Conservation (phyloP, 2,797 vertebrate species). For the Alcedo quadribrachys region DNA sequence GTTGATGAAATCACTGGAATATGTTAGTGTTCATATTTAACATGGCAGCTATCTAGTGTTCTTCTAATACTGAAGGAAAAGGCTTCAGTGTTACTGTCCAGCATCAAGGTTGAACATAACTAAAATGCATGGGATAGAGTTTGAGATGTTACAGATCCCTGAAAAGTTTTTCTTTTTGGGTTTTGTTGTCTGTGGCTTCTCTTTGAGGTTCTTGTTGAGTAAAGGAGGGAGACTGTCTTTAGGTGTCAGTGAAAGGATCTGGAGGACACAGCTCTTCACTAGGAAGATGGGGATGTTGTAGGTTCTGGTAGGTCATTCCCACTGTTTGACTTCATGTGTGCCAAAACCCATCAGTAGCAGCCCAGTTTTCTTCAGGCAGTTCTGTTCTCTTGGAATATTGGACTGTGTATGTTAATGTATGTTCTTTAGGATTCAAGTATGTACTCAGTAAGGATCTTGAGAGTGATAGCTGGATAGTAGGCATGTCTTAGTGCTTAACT, state of each 20-base stretch:
- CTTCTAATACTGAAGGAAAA: not conserved
- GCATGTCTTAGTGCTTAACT: not conserved
- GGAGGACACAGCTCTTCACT: accelerated
- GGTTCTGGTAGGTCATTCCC: not conserved
- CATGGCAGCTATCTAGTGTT: not conserved
- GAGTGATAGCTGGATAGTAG: not conserved
- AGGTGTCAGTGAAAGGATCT: not conserved
- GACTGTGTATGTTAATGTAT: accelerated
- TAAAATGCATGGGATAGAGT: not conserved
- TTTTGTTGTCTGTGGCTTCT: not conserved
- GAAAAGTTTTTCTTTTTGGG: not conserved
- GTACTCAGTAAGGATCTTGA: not conserved
- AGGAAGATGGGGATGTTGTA: not conserved
- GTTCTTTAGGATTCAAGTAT: not conserved
- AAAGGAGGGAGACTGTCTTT: not conserved
- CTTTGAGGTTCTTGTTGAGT: not conserved
- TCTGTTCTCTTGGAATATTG: not conserved
- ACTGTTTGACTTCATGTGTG: not conserved
- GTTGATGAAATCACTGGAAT: not conserved
- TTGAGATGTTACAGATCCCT: not conserved
- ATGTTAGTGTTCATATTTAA: not conserved
- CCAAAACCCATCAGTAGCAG: not conserved
- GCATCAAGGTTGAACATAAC: not conserved
- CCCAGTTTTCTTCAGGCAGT: not conserved
- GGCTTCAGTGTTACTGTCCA: not conserved